Evolutionary conservation across 2,888 invertebrate genomes (phyloP).

Genomic region (Drosophila maculinotata): DNA sequence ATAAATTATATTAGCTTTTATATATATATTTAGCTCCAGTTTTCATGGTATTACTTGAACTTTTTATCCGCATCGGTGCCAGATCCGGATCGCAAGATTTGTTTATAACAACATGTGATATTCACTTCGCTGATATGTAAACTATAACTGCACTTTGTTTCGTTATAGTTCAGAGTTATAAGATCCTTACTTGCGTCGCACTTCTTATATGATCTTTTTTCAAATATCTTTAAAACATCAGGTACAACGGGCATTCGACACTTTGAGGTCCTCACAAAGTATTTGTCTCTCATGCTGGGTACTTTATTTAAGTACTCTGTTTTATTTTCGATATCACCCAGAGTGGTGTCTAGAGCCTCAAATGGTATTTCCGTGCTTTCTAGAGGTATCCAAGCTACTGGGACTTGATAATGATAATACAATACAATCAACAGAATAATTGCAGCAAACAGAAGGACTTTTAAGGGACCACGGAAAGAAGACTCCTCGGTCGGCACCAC

Average conservation of each 20-base stretch:
- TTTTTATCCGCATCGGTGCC: constrained; percentile 64
- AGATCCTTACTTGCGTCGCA: constrained; percentile 84
- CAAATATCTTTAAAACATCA: constrained; percentile 85
- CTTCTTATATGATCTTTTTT: constrained; percentile 85
- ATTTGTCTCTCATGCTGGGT: constrained; percentile 38
- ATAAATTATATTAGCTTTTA: neutral
- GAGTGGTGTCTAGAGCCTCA: neutral
- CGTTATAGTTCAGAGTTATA: constrained; percentile 66
- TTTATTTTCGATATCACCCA: neutral
- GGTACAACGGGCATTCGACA: constrained; percentile 87
- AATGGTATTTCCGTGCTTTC: neutral
- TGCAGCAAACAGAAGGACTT: neutral
- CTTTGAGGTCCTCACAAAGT: constrained; percentile 85
- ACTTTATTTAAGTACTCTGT: too few relatives aligned
- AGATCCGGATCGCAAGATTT: constrained; percentile 71
- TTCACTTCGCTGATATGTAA: constrained; percentile 65
- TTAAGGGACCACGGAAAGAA: neutral
- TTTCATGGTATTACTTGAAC: constrained; percentile 57
- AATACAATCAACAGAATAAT: constrained; percentile 2
- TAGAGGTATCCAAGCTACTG: neutral
- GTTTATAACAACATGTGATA: constrained; percentile 78
- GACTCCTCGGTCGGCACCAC: neutral
- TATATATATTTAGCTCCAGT: neutral
- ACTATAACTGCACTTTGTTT: constrained; percentile 46
- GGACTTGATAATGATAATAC: constrained; percentile 11